Evolutionary conservation across 2,888 invertebrate genomes (phyloP), one percentile per base, ranked within the genome.

Genomic region (Eremobia ochroleuca): DNA sequence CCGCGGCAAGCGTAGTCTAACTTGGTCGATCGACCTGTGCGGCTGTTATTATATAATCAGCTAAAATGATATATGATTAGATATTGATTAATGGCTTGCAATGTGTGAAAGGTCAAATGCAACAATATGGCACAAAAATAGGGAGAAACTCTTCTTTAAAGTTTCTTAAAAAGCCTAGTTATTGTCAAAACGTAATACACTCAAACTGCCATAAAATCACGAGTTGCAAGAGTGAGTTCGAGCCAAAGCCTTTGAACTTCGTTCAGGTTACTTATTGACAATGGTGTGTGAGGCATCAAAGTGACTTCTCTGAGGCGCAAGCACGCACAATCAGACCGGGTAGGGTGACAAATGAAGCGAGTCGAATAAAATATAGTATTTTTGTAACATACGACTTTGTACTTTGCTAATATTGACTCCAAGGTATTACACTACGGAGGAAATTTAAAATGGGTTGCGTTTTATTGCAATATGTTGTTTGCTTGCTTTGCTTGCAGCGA

Each of bases 281-380:
- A 91, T 91, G 87, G 88, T 88, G 84, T 88, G 85, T 82, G 88
- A 85, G 86, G 89, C 92, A 90, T 94, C 93, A 94, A 94, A 94
- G 93, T 91, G 90, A 92, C 89, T 91, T 91, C 89, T 88, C 85
- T 86, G 77, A 79, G 76, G 78, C 87, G 83, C 86, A 87, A 87
- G 89, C 91, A 92, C 91, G 93, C 92, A 92, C 92, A 92, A 92
- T 92, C 92, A 92, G 84, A 78, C 86, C 69, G 85, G 79, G 76
- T 87, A 88, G 91, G 92, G 92, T 85, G 91, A 83, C 90, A 91
- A 93, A 90, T 93, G 92, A 92, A 88, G 89, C 91, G 92, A 82
- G 90, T 87, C 87, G 80, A 88, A 91, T 91, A 90, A 91, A 90
- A 91, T 90, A 91, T 87, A 85, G 85, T 86, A 88, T 88, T 86